Evolutionary conservation across 2,888 invertebrate species (phyloP), one percentile per base, ranked within the genome.

Genomic region (Trilocha varians): DNA sequence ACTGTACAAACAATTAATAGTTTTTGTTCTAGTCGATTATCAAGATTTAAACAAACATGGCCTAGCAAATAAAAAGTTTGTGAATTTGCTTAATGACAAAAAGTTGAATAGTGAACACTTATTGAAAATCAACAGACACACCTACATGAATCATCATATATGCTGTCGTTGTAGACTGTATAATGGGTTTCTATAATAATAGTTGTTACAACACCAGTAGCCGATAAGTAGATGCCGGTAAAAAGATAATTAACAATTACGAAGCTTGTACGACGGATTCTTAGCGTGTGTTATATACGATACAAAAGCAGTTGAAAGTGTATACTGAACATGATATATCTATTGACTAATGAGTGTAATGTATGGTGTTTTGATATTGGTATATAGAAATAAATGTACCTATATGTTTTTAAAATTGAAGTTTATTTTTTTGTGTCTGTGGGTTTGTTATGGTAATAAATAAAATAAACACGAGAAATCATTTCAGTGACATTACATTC

Each of bases 71-170:
- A 39, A 39, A 39, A 34, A 34, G 16, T 34, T 33, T 13, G 34
- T n/a, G 34, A 11, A 34, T 13, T 4, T 32, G 11, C 11, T 13
- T 34, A 34, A 39, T 46, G 44, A 51, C 44, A 62, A 63, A 63
- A 65, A 62, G 46, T 53, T 25, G 17, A 41, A 46, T 50, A 57
- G 52, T 53, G 56, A 53, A 45, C 47, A 55, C 49, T 57, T 54
- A 55, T 57, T 55, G 57, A 57, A 57, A 57, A 55, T 54, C 55
- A 51, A 46, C 46, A 50, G 53, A 53, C 52, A 56, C 52, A 53
- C 49, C 48, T 51, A 47, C 54, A 53, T 61, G 62, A 62, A 49
- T 63, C 63, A 62, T 50, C 40, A 43, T 25, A 25, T 49, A 48
- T 46, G 49, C 51, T 53, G 50, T 49, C 46, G 45, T 43, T 32